Evolutionary conservation across 2,113 vertebrate genomes (phyloP).

Genomic region (Paedocypris sp.): DNA sequence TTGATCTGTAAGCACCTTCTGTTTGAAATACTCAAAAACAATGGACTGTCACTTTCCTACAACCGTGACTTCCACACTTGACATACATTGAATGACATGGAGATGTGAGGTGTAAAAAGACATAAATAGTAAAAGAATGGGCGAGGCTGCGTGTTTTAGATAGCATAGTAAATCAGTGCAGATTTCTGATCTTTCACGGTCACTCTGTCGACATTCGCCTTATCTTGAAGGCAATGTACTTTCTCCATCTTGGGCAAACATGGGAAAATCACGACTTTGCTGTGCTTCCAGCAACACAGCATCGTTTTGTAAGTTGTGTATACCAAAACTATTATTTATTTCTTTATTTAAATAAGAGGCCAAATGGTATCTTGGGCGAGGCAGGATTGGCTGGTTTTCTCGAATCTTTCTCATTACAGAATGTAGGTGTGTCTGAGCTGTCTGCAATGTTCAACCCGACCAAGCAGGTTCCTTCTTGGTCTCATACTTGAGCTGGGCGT

Average conservation of each 20-base stretch:
- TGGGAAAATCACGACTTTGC: neutral
- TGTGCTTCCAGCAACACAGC: neutral
- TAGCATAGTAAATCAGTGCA: constrained; percentile 1
- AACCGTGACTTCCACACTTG: neutral
- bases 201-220: constrained; percentile 2
- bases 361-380: neutral
- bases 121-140: neutral
- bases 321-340: too few species aligned
- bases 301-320: too few species aligned
- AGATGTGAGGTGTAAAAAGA: neutral
- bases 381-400: constrained; percentile 4
- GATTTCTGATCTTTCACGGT: neutral
- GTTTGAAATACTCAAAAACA: neutral
- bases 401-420: constrained; percentile 7
- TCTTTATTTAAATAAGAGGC: neutral
- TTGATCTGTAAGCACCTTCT: too few species aligned
- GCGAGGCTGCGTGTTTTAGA: constrained; percentile 1
- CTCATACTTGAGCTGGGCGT: constrained; percentile 39
- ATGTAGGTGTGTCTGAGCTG: neutral
- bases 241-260: neutral
- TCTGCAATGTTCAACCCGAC: constrained; percentile 17
- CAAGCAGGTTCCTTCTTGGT: constrained; percentile 34
- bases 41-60: neutral
- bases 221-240: neutral
- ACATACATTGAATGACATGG: neutral